Evolutionary conservation across 2,888 invertebrate species (phyloP).

Genomic region (Magallana nippona): DNA sequence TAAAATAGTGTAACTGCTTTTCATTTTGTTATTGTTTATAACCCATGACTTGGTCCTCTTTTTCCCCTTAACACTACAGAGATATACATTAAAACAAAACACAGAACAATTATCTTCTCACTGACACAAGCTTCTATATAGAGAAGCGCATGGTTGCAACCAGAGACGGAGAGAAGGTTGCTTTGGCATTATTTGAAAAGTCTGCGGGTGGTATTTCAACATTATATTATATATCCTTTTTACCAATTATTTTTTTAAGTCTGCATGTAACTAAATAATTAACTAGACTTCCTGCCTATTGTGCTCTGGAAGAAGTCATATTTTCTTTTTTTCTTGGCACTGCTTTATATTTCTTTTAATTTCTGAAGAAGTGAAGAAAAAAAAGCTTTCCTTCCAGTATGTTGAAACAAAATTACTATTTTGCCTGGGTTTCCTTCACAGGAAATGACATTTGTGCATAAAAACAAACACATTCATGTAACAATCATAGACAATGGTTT

Average conservation of each 20-base stretch:
- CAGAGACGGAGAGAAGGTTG: background rate
- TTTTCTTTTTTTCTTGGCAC: constrained; percentile 12
- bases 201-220: constrained; percentile 19
- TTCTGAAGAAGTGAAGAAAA: background rate
- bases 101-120: background rate
- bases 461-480: background rate
- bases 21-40: no score
- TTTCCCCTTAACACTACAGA: no score
- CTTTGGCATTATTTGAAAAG: constrained; percentile 13
- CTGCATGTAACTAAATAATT: constrained; percentile 32
- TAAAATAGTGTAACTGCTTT: no score
- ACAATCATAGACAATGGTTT: constrained; percentile 12
- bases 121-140: constrained; percentile 30
- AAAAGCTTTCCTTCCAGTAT: background rate
- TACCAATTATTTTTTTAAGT: constrained; percentile 33
- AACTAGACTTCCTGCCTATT: constrained; percentile 29
- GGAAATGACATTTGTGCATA: background rate
- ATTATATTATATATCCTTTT: constrained; percentile 25
- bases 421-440: background rate
- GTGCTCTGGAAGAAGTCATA: constrained; percentile 28
- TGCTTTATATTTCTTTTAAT: background rate
- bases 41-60: no score
- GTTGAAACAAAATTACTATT: constrained; percentile 1
- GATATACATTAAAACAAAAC: background rate
- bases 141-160: constrained; percentile 9